Base-by-base conservation (phyloP, 1,140 invertebrate genomes). In the Bombus turneri region DNA sequence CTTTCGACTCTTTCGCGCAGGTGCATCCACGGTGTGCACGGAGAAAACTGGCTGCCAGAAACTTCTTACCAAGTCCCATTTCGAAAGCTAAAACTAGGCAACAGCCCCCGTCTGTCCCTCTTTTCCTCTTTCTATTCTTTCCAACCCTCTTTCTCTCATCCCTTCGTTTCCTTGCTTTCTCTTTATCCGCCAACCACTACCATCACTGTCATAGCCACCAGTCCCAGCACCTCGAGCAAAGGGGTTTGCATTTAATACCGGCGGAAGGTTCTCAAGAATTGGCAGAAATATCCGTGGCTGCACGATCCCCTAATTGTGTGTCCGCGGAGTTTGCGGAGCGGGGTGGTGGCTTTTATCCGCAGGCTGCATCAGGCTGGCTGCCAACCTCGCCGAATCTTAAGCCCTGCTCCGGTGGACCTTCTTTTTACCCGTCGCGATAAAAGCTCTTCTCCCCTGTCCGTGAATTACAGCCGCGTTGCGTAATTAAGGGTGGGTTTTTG, bases 1-100 rank as follows among this genome's bases (percentile, higher is more conserved):
- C 3, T 53, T 68, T 78, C 75, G 4, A 82, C 73, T 79, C 86
- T 88, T n/a, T 90, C 88, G 76, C 91, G 92, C 91, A 90, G 83
- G 91, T 90, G 85, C 81, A 84, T 79, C 88, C 78, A 71, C 79
- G 88, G 86, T 71, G 86, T 43, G 87, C 84, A 37, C 9, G 74
- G 90, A 86, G 57, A 43, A 47, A 47, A 34, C 64, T 71, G 37
- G 71, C 76, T 92, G 94, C 93, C 94, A 95, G 93, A 94, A 95
- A 94, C 80, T 94, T 95, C 90, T 83, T 64, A 69, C 85, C 37
- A 94, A 94, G 92, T 94, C 91, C 91, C 93, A 93, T 94, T 94
- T 91, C 85, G 85, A 88, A 12, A 90, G 91, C 88, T 92, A 82
- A 92, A 90, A 92, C 92, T 78, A 77, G 59, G 57, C 75, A 39